phyloP scores from a whole-genome alignment of 2,113 vertebrate species.

The Chinchilla lanigera region DNA sequence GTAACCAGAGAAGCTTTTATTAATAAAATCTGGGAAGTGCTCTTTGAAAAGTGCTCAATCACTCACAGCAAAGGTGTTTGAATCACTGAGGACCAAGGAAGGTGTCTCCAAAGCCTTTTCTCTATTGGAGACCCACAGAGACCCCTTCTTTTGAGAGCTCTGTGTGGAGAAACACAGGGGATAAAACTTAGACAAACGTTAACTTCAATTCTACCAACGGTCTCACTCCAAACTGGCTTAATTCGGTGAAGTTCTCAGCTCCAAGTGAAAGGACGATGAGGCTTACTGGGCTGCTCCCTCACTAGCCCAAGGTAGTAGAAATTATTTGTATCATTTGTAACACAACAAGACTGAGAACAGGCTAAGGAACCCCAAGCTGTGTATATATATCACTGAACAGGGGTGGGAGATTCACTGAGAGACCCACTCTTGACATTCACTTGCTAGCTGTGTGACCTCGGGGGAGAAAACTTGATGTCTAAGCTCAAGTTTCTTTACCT shows the following conservation, averaged over 20 bases:
- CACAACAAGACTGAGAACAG: not conserved
- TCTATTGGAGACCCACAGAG: not conserved
- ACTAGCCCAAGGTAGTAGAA: not conserved
- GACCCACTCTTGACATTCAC: not conserved
- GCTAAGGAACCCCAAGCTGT: not conserved
- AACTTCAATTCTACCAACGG: not conserved
- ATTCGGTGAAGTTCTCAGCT: not conserved
- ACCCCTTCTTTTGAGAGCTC: not conserved
- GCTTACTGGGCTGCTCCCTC: not conserved
- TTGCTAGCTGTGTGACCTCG: not conserved
- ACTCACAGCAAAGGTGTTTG: slow-evolving; percentile 30
- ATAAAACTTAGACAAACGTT: not conserved
- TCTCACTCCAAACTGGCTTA: not conserved
- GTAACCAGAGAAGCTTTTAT: not conserved
- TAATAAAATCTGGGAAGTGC: not conserved
- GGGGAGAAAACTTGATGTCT: not conserved
- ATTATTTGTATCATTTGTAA: slow-evolving; percentile 26
- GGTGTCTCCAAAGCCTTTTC: not conserved
- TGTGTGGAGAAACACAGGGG: not conserved
- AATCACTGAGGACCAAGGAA: not conserved
- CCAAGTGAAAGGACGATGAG: not conserved
- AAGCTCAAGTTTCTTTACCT: not conserved
- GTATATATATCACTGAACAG: too few relatives aligned
- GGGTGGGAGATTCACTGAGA: not conserved
- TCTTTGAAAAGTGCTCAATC: slow-evolving; percentile 44